phyloP scores from a whole-genome alignment of 2,113 vertebrate genomes.

The Paralichthys olivaceus region DNA sequence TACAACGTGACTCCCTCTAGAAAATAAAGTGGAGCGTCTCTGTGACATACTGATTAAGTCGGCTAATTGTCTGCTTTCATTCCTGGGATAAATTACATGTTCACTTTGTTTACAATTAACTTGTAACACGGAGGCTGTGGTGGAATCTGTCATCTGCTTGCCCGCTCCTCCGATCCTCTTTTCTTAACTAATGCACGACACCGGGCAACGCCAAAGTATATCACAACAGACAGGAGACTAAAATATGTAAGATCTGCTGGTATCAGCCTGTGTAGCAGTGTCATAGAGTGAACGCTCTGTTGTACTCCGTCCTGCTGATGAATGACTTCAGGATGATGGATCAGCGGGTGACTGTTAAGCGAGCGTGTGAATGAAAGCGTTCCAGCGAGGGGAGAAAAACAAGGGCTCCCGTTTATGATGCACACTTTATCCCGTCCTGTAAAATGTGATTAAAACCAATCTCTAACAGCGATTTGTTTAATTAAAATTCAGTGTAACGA shows the following conservation, averaged over 20 bases:
- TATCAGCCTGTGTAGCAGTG: conserved; percentile 31
- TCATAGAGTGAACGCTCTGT: background rate
- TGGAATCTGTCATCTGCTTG: conserved; percentile 28
- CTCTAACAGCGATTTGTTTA: conserved; percentile 31
- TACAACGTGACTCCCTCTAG: conserved; percentile 1
- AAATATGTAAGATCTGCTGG: conserved; percentile 32
- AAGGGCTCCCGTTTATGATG: conserved; percentile 22
- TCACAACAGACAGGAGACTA: conserved; percentile 37
- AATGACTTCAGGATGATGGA: conserved; percentile 43
- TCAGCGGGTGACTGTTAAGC: background rate
- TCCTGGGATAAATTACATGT: conserved; percentile 22
- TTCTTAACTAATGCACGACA: conserved; percentile 34
- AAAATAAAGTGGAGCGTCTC: background rate
- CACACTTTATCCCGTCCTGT: background rate
- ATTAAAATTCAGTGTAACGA: conserved; percentile 52
- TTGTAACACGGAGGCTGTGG: background rate
- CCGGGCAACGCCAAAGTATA: conserved; percentile 8
- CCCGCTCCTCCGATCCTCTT: conserved; percentile 23
- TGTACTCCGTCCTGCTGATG: conserved; percentile 39
- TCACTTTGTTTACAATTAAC: conserved; percentile 44
- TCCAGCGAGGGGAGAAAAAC: conserved; percentile 24
- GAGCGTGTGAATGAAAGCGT: background rate
- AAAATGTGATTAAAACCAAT: conserved; percentile 53
- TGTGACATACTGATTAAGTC: conserved; percentile 27
- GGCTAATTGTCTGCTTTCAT: conserved; percentile 30